Base-by-base conservation (phyloP, 2,113 vertebrate species). In the Mormyrus lacerda region DNA sequence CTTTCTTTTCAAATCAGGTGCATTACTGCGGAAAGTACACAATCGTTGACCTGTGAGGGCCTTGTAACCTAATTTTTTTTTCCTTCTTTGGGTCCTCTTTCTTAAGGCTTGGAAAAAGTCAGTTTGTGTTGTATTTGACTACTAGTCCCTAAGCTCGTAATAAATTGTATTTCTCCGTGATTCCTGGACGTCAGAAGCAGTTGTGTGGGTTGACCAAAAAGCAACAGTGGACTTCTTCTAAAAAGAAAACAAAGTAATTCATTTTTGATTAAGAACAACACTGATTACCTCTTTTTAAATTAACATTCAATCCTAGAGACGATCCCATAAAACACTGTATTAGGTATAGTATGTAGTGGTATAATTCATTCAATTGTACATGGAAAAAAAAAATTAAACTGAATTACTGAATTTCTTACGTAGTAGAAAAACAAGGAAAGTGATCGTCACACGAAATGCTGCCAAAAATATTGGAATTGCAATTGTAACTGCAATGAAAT, bases 181-280 rank as follows among this genome's bases (percentile, higher is more conserved):
- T 13, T 35, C 31, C 69, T 76, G 11, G 69, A 39, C 0, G 1
- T 76, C 69, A 47, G 44, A 47, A 17, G 44, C 44, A 84, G 21
- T 5, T 27, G 24, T 47, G 82, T 47, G 39, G 44, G 9, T 47
- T 21, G 8, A 84, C 13, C 44, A 47, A 47, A 13, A 2, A 45
- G 82, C 19, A 47, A 24, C 24, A 47, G 8, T 15, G 42, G 55
- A 47, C 85, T 89, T 31, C 89, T 88, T 76, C 92, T 91, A 84
- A 31, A 91, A 69, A 6, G 82, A 84, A 24, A 88, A 65, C 24
- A 31, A 69, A 73, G 27, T 73, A 27, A 35, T 13, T 76, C 5
- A 39, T 35, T 4, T 76, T 76, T 4, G 3, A 35, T 31, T 13
- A 31, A 17, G 69, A 73, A 73, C 31, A 76, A 76, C 35, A 76